Conservation (phyloP, 1,140 invertebrate genomes). For the Leptopilina clavipes region DNA sequence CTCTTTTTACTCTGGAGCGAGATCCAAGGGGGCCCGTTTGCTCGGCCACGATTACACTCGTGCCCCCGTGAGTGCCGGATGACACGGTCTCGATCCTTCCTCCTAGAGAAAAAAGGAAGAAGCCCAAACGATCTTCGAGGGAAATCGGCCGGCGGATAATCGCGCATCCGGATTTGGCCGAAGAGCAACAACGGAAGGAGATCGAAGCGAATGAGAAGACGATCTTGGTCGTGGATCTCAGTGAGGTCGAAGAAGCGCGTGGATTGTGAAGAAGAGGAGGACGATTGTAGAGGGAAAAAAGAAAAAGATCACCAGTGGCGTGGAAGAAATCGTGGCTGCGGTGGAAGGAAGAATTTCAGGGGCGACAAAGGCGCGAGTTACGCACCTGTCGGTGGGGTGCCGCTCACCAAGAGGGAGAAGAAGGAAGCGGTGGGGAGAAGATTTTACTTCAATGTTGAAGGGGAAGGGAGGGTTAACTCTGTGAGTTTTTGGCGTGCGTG, state of each 20-base stretch:
- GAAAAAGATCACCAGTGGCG: slow-evolving; percentile 30
- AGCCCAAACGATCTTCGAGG: no score
- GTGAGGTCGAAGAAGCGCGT: slow-evolving; percentile 3
- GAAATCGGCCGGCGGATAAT: no score
- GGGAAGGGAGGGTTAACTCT: slow-evolving; percentile 51
- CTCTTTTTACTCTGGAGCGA: no score
- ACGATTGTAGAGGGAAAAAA: slow-evolving; percentile 4
- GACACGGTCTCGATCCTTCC: no score
- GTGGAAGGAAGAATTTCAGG: neutral
- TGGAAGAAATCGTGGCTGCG: slow-evolving; percentile 9
- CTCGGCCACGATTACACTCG: no score
- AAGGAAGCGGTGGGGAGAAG: slow-evolving; percentile 48
- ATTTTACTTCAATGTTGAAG: slow-evolving; percentile 42
- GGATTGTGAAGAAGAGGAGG: no score
- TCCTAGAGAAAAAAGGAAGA: slow-evolving; percentile 23
- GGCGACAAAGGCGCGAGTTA: slow-evolving; percentile 45
- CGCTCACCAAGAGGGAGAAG: slow-evolving; percentile 48
- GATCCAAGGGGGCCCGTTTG: no score
- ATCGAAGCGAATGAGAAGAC: slow-evolving; percentile 1
- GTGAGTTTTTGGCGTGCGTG: slow-evolving; percentile 53
- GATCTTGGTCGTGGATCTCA: slow-evolving; percentile 14
- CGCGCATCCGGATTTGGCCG: no score
- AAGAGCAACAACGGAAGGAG: no score
- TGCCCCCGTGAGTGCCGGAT: no score
- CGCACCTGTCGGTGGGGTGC: slow-evolving; percentile 59